Conservation (phyloP, 2,888 invertebrate genomes). For the Apamea epomidion region DNA sequence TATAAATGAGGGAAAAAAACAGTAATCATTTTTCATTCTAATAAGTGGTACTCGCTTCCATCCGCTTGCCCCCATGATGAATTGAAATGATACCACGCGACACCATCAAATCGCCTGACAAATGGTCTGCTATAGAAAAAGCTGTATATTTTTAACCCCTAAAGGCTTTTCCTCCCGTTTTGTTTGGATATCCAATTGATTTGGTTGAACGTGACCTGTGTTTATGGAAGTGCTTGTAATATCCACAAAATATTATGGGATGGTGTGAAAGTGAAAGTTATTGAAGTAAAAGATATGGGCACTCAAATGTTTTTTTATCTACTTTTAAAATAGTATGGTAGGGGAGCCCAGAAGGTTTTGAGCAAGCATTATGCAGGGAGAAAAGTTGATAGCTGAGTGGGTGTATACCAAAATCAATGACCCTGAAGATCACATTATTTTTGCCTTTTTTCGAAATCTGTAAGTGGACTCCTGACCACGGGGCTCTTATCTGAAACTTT, state of each 20-base stretch:
- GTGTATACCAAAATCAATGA: too few species aligned
- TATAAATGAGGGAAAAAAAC: conserved; percentile 26
- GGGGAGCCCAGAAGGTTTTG: too few species aligned
- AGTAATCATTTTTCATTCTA: conserved; percentile 60
- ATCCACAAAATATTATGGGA: conserved; percentile 39
- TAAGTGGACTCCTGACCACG: too few species aligned
- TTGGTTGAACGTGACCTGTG: conserved; percentile 47
- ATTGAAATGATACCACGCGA: conserved; percentile 61
- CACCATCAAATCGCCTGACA: conserved; percentile 63
- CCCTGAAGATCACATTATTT: too few species aligned
- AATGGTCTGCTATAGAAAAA: conserved; percentile 56
- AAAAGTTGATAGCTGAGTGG: too few species aligned
- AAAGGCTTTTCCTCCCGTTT: conserved; percentile 11
- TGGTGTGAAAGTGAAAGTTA: conserved; percentile 9
- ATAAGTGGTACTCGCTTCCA: conserved; percentile 62
- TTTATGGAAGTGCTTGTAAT: conserved; percentile 32
- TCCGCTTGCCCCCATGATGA: conserved; percentile 60
- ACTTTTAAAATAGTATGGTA: neutral
- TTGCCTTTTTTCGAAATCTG: too few species aligned
- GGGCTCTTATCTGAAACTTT: too few species aligned
- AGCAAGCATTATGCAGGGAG: too few species aligned
- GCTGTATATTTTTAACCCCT: conserved; percentile 43
- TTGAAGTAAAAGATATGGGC: conserved; percentile 25
- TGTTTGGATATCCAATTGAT: conserved; percentile 64
- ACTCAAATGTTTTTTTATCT: conserved; percentile 21